Conservation (phyloP, 92 coral and sea anemone species). For the Metridium senile region DNA sequence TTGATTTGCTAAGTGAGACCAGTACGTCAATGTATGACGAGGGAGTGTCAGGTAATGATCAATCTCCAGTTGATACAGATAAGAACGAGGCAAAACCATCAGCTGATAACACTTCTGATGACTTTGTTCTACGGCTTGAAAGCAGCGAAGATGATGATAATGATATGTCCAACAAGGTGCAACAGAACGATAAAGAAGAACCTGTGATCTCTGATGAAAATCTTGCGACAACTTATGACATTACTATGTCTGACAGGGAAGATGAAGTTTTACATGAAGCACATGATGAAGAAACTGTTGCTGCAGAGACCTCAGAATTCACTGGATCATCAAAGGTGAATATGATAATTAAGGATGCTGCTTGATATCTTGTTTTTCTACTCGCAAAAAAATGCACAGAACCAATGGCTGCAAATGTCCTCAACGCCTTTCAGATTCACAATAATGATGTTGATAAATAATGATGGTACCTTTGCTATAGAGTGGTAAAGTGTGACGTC, state of each 20-base stretch:
- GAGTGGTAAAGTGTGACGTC: too few relatives aligned
- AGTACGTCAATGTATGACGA: too few relatives aligned
- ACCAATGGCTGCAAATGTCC: too few relatives aligned
- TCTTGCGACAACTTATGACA: background rate
- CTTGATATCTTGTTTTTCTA: too few relatives aligned
- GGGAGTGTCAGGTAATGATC: too few relatives aligned
- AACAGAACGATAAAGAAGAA: background rate
- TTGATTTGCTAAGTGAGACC: too few relatives aligned
- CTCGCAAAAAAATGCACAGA: background rate
- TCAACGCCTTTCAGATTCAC: too few relatives aligned
- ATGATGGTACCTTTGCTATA: too few relatives aligned
- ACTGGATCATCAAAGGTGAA: constrained; percentile 39
- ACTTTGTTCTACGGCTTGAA: constrained; percentile 13
- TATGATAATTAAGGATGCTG: too few relatives aligned
- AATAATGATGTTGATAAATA: too few relatives aligned
- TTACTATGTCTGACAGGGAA: background rate
- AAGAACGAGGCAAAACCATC: background rate
- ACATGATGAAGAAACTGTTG: background rate
- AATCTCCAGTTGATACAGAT: background rate
- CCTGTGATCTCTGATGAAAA: background rate
- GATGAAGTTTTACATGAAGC: background rate
- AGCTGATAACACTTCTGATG: background rate
- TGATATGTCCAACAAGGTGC: background rate
- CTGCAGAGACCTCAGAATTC: constrained; percentile 19
- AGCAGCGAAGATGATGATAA: constrained; percentile 18